Evolutionary conservation across 2,888 invertebrate species (phyloP), one percentile per base, ranked within the genome.

Genomic region (Epistrophe eligans): DNA sequence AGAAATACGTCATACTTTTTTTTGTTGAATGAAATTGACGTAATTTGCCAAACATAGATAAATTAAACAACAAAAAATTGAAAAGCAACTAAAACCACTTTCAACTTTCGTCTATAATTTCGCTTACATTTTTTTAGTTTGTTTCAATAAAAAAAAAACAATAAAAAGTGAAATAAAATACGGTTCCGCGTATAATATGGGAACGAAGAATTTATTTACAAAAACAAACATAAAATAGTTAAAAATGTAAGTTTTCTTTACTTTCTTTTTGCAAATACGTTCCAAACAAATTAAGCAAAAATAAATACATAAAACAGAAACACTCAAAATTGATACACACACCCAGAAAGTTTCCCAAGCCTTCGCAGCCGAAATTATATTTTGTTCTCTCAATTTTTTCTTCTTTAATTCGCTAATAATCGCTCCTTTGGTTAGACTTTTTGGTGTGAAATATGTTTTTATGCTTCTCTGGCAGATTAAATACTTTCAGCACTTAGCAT

Each of bases 1-100:
- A 70, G 15, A 35, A 32, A 72, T 83, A 83, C 83, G 83, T 87
- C 87, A 87, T 79, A 38, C n/a, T 62, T 43, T 48, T 67, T 87
- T 87, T 87, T 87, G 60, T 74, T 17, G 24, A 83, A 87, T 40
- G 24, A 87, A 87, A 87, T 83, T 87, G 87, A 87, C 87, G 87
- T 87, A 87, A 87, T 87, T 87, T 87, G 72, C 83, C 70, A 82
- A 87, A 87, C 83, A 87, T 74, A 87, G 79, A 79, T 76, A 67
- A 67, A 83, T 50, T 67, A 58, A 38, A 28, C 66, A 66, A 66
- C 45, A 66, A 71, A n/a, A 71, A 55, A 50, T 32, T 35, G 48
- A 55, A 70, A 80, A 43, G n/a, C 60, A 48, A 28, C 28, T 38
- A 3, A 60, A 74, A 50, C 45, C 35, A 17, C 60, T 19, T 73